Conservation (phyloP, 2,888 invertebrate species). For the Diaprepes abbreviatus region DNA sequence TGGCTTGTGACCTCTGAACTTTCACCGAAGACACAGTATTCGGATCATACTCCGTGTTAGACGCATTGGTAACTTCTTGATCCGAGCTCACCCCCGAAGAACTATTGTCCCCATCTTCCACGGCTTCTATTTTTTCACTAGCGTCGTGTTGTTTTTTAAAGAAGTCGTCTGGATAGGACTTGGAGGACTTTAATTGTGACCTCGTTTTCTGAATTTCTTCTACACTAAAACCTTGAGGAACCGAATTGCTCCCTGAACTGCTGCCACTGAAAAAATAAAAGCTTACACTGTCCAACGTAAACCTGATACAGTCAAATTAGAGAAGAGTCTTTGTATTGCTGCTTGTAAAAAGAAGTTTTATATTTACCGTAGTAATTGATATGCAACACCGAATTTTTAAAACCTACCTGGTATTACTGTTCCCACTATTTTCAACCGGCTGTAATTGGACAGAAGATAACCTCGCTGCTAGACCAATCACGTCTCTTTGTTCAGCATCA, state of each 20-base stretch:
- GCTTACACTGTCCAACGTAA: too few relatives aligned
- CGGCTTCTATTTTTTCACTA: constrained; percentile 58
- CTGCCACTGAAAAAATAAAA: constrained; percentile 68
- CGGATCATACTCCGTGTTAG: constrained; percentile 67
- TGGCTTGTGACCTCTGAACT: constrained; percentile 60
- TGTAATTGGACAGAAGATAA: constrained; percentile 65
- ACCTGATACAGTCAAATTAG: too few relatives aligned
- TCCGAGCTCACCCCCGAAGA: constrained; percentile 91
- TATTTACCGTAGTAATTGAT: too few relatives aligned
- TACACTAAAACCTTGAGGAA: constrained; percentile 87
- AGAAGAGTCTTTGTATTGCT: too few relatives aligned
- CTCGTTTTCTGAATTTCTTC: constrained; percentile 91
- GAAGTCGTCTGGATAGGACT: constrained; percentile 89
- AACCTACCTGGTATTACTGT: constrained; percentile 78
- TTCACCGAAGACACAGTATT: constrained; percentile 58
- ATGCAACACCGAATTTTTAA: too few relatives aligned
- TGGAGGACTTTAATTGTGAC: constrained; percentile 86
- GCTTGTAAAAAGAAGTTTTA: too few relatives aligned
- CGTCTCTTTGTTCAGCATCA: constrained; percentile 69
- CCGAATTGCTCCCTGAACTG: constrained; percentile 81
- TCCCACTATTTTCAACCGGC: constrained; percentile 79
- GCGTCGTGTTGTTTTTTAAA: constrained; percentile 69
- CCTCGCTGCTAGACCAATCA: constrained; percentile 69
- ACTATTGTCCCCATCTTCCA: constrained; percentile 89
- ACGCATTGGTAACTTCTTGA: constrained; percentile 78